Conservation (phyloP, 2,797 vertebrate species). For the Poeciliopsis infans region DNA sequence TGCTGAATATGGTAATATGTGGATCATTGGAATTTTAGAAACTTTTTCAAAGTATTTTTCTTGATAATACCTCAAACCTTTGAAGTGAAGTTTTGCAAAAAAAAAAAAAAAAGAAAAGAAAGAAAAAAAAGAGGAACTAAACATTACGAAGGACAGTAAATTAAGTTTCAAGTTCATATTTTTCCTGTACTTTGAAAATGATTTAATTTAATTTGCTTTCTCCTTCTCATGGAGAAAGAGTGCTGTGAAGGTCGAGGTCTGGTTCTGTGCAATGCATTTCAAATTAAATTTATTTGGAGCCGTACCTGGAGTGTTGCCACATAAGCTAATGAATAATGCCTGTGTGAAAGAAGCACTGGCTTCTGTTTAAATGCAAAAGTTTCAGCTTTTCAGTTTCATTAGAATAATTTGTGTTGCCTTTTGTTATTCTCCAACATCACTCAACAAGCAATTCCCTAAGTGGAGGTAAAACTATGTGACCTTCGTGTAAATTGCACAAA, state of each 20-base stretch:
- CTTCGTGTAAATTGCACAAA: background rate
- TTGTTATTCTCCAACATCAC: background rate
- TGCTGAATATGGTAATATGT: constrained; percentile 82
- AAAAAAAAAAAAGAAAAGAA: too few relatives aligned
- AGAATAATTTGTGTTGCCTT: background rate
- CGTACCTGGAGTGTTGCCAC: background rate
- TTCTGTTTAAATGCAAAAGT: background rate
- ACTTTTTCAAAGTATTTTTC: background rate
- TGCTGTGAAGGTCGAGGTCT: background rate
- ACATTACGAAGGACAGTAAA: background rate
- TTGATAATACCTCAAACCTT: background rate
- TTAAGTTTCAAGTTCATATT: background rate
- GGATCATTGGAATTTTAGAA: background rate
- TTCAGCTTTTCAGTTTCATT: background rate
- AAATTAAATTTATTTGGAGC: background rate
- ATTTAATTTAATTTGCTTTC: background rate
- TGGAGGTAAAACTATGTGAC: background rate
- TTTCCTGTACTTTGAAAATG: background rate
- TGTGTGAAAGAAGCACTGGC: background rate
- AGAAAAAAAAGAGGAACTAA: too few relatives aligned
- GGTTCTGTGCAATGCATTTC: background rate
- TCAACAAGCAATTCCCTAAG: background rate
- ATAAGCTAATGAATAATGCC: background rate
- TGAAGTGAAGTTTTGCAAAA: background rate
- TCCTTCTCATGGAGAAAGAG: background rate